Percentiles rank a stretch among this genome's conserved stretches.
Evolutionary conservation across 2,113 vertebrate genomes (phyloP).

Genomic region (Arenaria interpres): DNA sequence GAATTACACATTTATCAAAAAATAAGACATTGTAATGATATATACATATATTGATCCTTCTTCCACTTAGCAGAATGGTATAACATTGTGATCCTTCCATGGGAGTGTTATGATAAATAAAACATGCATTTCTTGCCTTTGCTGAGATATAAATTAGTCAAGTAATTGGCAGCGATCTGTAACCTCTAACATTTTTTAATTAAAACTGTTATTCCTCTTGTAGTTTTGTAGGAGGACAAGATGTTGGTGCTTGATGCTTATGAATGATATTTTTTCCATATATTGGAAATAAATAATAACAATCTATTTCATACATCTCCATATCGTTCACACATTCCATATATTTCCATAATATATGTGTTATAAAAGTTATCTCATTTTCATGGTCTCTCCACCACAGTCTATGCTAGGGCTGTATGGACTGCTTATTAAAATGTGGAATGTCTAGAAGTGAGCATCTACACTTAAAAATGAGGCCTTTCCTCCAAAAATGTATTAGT

Average conservation of each 20-base stretch:
- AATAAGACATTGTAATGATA: neutral
- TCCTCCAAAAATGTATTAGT: neutral
- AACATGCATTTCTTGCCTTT: neutral
- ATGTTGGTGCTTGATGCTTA: neutral
- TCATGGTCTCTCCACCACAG: neutral
- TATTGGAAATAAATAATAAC: neutral
- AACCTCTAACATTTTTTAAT: neutral
- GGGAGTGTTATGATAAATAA: neutral
- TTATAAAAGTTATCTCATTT: neutral
- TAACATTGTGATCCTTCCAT: neutral
- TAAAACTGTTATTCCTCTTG: neutral
- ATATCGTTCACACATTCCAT: neutral
- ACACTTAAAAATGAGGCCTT: neutral
- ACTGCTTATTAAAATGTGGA: neutral
- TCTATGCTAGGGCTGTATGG: neutral
- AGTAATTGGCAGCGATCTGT: neutral
- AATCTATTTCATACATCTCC: neutral
- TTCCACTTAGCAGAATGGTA: neutral
- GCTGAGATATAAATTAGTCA: neutral
- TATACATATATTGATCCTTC: neutral
- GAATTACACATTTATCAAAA: neutral
- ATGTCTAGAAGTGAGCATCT: neutral
- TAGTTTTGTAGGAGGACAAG: neutral
- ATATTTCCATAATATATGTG: neutral
- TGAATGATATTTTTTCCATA: neutral